Evolutionary conservation across 2,113 vertebrate genomes (phyloP), one percentile per base, ranked within the genome.

Genomic region (Leptobrachium leishanense): DNA sequence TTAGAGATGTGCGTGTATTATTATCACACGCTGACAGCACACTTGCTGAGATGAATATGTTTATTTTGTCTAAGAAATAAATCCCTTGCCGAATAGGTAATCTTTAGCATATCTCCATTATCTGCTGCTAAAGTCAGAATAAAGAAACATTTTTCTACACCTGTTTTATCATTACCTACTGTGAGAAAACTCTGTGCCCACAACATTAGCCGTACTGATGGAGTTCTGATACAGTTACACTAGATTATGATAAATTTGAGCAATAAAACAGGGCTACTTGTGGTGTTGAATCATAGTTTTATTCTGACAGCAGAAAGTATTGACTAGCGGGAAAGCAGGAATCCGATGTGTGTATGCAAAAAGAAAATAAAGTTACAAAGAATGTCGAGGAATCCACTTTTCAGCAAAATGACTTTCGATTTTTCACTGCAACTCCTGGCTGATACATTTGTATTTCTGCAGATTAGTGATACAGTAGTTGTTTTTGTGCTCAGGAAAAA

Each of bases 171-270:
- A 84, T 86, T 86, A 86, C 46, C 72, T 71, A 82, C 73, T 84
- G 77, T 86, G 84, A 71, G 77, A 84, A 86, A 68, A 68, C 66
- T 42, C 72, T 79, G 43, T 86, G 44, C 84, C 90, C 79, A 85
- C 79, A 87, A 10, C 40, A 82, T 78, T 68, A 41, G 68, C 88
- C 88, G 20, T 78, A 39, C 83, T 80, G 89, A 87, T 82, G 68
- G 75, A 74, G 79, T 64, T 41, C 2, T 82, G 81, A 84, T 83
- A 63, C 74, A 87, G 39, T 76, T 75, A 83, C 73, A 77, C 66
- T 79, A 83, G 75, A 77, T 66, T 79, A 64, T 84, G 75, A 85
- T 83, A 76, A 80, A 83, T 79, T 76, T 78, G 74, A 79, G 43
- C 76, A 85, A 84, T 84, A 84, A 88, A 82, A 85, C 81, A 55